These are phyloP conservation scores for Phymatocera aterrima DNA, from an alignment of 2,888 invertebrate species.

Conservation along the genomic window DNA sequence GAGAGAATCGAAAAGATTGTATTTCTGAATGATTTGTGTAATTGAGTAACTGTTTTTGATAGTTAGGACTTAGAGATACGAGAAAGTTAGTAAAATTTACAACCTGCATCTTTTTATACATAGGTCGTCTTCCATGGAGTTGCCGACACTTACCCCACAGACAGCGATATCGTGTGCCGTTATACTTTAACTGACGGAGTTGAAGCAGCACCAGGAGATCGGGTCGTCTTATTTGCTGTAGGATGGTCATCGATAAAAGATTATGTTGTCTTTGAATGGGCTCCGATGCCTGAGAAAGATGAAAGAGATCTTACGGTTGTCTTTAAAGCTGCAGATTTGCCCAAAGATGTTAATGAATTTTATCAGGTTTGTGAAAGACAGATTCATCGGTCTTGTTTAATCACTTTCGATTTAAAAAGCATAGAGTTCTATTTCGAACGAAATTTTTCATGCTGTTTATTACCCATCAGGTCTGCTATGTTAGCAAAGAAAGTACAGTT, in stretches of 20 bases:
- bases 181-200: slow-evolving; percentile 27
- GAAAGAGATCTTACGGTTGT: slow-evolving; percentile 39
- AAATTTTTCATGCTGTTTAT: background rate
- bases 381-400: background rate
- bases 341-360: slow-evolving; percentile 65
- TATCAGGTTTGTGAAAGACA: slow-evolving; percentile 66
- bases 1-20: no score
- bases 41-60: background rate
- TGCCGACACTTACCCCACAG: slow-evolving; percentile 31
- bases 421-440: background rate
- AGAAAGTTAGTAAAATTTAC: background rate
- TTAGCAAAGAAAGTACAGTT: slow-evolving; percentile 68
- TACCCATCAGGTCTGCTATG: slow-evolving; percentile 55
- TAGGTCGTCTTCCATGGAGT: slow-evolving; percentile 37
- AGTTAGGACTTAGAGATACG: background rate
- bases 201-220: slow-evolving; percentile 67
- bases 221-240: slow-evolving; percentile 70
- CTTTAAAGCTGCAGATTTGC: slow-evolving; percentile 60
- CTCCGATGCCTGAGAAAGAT: slow-evolving; percentile 52
- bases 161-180: slow-evolving; percentile 32
- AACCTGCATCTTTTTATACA: background rate
- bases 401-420: no score
- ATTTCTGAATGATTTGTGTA: no score
- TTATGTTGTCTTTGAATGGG: slow-evolving; percentile 70
- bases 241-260: slow-evolving; percentile 71